Percentiles rank a stretch among this genome's conserved stretches.
These are phyloP conservation scores for Therioaphis trifolii DNA, from an alignment of 2,888 invertebrate species.

Conservation along the genomic window DNA sequence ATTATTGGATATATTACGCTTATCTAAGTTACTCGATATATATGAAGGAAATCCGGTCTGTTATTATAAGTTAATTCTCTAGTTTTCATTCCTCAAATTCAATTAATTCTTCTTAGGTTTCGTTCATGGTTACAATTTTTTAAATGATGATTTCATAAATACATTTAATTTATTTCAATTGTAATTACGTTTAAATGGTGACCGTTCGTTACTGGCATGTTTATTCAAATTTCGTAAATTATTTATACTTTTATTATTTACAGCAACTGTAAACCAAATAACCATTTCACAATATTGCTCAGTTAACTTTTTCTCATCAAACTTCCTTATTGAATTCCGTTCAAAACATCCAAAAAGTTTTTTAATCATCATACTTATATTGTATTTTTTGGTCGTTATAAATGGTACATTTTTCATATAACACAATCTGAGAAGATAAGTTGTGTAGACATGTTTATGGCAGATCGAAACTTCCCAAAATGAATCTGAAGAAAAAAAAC, in stretches of 20 bases:
- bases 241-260: not conserved
- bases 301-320: constrained; percentile 20
- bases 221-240: not conserved
- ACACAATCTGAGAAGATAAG: constrained; percentile 9
- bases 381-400: constrained; percentile 2
- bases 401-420: constrained; percentile 14
- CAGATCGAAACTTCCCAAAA: constrained; percentile 21
- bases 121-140: too few relatives aligned
- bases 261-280: not conserved
- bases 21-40: too few relatives aligned
- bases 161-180: constrained; percentile 3
- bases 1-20: too few relatives aligned
- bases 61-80: too few relatives aligned
- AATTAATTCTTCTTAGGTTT: too few relatives aligned
- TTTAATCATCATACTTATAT: constrained; percentile 31
- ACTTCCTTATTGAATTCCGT: constrained; percentile 41
- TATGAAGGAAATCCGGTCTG: too few relatives aligned
- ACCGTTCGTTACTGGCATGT: too few relatives aligned
- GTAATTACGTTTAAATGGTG: not conserved
- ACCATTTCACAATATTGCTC: not conserved
- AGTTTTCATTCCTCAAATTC: too few relatives aligned
- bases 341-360: constrained; percentile 48
- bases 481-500: not conserved
- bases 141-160: too few relatives aligned
- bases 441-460: constrained; percentile 10